A percentile compares a stretch with the other conserved stretches of the same genome.
phyloP scores from a whole-genome alignment of 2,797 vertebrate species.

The Menidia menidia region DNA sequence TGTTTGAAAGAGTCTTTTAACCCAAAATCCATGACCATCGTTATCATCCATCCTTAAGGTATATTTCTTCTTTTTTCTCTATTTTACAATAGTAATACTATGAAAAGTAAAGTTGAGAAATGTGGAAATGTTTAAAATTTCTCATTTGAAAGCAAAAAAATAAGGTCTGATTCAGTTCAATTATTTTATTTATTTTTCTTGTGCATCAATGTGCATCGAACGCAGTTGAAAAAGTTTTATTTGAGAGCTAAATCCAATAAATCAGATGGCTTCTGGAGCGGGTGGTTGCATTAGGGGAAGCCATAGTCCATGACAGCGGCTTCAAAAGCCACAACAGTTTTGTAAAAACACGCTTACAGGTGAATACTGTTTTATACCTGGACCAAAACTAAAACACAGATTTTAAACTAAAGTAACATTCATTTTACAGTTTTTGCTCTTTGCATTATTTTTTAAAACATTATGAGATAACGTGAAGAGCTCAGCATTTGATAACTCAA shows the following conservation, averaged over 20 bases:
- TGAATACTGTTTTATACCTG: neutral
- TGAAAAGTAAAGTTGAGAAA: conserved; percentile 7
- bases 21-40: neutral
- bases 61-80: neutral
- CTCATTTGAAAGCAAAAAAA: conserved; percentile 5
- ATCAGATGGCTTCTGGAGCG: conserved; percentile 35
- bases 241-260: neutral
- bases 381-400: neutral
- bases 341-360: neutral
- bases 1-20: conserved; percentile 23
- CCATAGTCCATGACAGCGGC: conserved; percentile 15
- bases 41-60: conserved; percentile 4
- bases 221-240: conserved; percentile 18
- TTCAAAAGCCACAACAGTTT: conserved; percentile 20
- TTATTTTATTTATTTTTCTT: neutral
- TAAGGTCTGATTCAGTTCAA: neutral
- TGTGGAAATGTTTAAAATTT: neutral
- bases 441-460: conserved; percentile 1
- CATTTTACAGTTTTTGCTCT: neutral
- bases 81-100: neutral
- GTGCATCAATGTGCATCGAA: conserved; percentile 2
- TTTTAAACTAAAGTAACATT: neutral
- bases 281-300: conserved; percentile 31
- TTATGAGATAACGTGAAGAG: conserved; percentile 37
- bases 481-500: conserved; percentile 39